These are phyloP conservation scores for Ceratina calcarata DNA, from an alignment of 1,140 invertebrate species.

Conservation along the genomic window DNA sequence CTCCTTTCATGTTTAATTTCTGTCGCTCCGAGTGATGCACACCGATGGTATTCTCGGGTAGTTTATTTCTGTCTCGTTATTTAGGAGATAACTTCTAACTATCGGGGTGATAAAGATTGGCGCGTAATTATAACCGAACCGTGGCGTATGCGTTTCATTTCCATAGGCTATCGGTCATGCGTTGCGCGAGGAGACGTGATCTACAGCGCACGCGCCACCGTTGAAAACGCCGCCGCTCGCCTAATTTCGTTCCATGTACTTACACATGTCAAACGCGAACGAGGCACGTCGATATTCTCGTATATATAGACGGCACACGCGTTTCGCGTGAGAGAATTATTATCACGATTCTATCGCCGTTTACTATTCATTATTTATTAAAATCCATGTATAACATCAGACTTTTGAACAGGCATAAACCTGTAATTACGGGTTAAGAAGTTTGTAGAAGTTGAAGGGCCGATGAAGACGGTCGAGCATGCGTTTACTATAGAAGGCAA, in stretches of 20 bases:
- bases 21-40: not conserved
- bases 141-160: not conserved
- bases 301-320: not conserved
- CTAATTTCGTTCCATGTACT: slow-evolving; percentile 42
- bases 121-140: slow-evolving; percentile 9
- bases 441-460: not conserved
- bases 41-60: not conserved
- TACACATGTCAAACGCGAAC: slow-evolving; percentile 36
- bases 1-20: not conserved
- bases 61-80: not conserved
- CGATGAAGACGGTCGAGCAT: too few relatives aligned
- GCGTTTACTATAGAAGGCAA: too few relatives aligned
- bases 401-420: not conserved
- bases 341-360: not conserved
- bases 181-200: not conserved
- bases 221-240: slow-evolving; percentile 19
- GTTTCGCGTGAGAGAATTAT: not conserved
- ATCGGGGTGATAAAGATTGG: slow-evolving; percentile 7
- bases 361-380: not conserved
- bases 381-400: not conserved
- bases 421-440: not conserved
- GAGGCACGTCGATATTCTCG: slow-evolving; percentile 22
- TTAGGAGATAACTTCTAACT: slow-evolving; percentile 3
- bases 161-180: not conserved
- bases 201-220: slow-evolving; percentile 15